Evolutionary conservation across 2,797 vertebrate species (phyloP).

Genomic region (Miichthys miiuy): DNA sequence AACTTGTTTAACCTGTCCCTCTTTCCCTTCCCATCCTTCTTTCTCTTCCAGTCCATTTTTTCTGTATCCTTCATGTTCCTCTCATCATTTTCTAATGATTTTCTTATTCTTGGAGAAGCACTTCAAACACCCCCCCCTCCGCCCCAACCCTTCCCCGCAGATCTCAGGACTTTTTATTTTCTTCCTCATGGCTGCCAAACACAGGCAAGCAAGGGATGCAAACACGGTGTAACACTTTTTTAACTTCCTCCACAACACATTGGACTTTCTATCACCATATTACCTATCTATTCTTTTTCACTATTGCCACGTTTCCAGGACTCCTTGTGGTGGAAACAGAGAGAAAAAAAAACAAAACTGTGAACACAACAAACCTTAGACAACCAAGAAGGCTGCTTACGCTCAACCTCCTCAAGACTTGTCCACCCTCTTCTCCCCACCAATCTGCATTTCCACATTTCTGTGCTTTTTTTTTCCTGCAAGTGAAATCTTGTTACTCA

Average conservation of each 20-base stretch:
- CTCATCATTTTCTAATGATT: constrained; percentile 73
- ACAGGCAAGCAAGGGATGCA: constrained; percentile 80
- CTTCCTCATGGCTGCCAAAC: constrained; percentile 83
- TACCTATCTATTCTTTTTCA: constrained; percentile 72
- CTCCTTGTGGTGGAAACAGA: constrained; percentile 70
- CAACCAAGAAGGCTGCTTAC: constrained; percentile 86
- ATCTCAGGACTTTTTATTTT: constrained; percentile 93
- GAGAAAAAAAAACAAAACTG: constrained; percentile 77
- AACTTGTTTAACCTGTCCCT: constrained; percentile 60
- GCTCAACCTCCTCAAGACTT: constrained; percentile 67
- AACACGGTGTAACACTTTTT: constrained; percentile 70
- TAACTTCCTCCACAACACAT: constrained; percentile 76
- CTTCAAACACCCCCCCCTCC: constrained; percentile 48
- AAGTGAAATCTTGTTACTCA: constrained; percentile 81
- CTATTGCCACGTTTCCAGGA: constrained; percentile 83
- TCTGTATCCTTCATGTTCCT: constrained; percentile 58
- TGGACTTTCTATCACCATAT: constrained; percentile 64
- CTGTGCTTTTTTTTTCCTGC: constrained; percentile 62
- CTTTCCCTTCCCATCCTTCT: constrained; percentile 31
- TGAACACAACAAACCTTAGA: constrained; percentile 87
- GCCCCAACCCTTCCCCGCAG: constrained; percentile 41
- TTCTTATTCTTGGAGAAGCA: constrained; percentile 80
- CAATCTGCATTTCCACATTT: constrained; percentile 72
- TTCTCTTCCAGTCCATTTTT: constrained; percentile 67
- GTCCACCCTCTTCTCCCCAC: constrained; percentile 40